Evolutionary conservation across 2,888 invertebrate species (phyloP), one percentile per base, ranked within the genome.

Genomic region (Alloplasta piceator): DNA sequence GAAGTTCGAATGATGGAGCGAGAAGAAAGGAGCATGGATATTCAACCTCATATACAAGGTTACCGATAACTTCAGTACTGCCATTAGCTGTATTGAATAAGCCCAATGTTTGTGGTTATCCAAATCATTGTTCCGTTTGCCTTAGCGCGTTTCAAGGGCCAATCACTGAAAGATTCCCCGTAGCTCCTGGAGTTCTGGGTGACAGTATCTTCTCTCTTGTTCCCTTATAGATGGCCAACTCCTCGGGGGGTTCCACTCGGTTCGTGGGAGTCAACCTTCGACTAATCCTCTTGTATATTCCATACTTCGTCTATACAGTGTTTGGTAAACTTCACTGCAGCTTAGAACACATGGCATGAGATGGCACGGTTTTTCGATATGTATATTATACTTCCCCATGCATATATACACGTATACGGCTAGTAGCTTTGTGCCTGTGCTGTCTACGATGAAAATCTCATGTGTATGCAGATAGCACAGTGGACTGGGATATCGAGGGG

Each of bases 241-340:
- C 50, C 61, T 7, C 52, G 16, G 55, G 46, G 58, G 10, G 64
- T 50, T 39, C 26, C 55, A 41, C 56, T 55, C 50, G 26, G 38
- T 39, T 43, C 36, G 38, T 43, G 38, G 63, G 39, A 68, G 76
- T 80, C 76, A 70, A 10, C 72, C 64, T 56, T 38, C 39, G 46
- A 56, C 70, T 70, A 66, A 75, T 67, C 70, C 55, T 66, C 60
- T 36, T 0, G 9, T 55, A n/a, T 58, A 55, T 39, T 58, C 26
- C n/a, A 66, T 56, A 55, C 64, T 12, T 36, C 46, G 55, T 74
- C 78, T 55, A 74, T 64, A 3, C 26, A 66, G 77, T 73, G 60
- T 74, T 66, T 43, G 26, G 55, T 48, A 78, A 81, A 71, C 38
- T 81, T 61, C 56, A 71, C 77, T 56, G 71, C 70, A 74, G 73